These are phyloP conservation scores for Pteronotus mesoamericanus DNA, from an alignment of 2,797 vertebrate genomes.

Conservation along the genomic window DNA sequence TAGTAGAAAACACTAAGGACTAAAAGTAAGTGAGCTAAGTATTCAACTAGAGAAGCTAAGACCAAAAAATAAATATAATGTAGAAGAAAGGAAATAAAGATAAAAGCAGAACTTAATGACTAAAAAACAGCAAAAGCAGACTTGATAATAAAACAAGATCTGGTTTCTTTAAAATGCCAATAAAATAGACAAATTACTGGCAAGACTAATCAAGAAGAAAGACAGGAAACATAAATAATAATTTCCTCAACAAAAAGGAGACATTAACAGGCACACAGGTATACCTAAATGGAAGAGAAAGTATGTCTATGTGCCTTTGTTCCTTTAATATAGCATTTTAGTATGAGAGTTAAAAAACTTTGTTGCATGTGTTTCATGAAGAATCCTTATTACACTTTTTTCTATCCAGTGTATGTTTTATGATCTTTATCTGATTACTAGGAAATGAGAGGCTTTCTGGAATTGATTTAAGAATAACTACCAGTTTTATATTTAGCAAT, in stretches of 20 bases:
- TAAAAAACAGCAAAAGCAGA: neutral
- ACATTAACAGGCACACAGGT: neutral
- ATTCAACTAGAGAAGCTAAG: neutral
- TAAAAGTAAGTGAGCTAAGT: neutral
- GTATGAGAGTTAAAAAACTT: neutral
- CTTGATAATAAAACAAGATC: neutral
- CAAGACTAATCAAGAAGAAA: neutral
- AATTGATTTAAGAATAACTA: constrained; percentile 11
- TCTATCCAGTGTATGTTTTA: neutral
- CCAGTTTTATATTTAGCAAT: neutral
- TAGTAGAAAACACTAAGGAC: neutral
- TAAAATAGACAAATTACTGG: neutral
- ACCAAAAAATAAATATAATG: neutral
- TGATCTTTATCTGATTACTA: neutral
- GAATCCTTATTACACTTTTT: neutral
- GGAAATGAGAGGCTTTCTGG: neutral
- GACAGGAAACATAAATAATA: neutral
- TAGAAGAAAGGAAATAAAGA: neutral
- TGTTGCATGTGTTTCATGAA: neutral
- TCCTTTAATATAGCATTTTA: neutral
- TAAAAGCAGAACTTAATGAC: neutral
- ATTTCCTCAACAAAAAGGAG: neutral
- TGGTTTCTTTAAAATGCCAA: neutral
- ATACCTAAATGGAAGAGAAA: neutral
- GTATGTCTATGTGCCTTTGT: neutral